These are phyloP conservation scores for Apodemus speciosus DNA, from an alignment of 2,113 vertebrate genomes.

Conservation along the genomic window DNA sequence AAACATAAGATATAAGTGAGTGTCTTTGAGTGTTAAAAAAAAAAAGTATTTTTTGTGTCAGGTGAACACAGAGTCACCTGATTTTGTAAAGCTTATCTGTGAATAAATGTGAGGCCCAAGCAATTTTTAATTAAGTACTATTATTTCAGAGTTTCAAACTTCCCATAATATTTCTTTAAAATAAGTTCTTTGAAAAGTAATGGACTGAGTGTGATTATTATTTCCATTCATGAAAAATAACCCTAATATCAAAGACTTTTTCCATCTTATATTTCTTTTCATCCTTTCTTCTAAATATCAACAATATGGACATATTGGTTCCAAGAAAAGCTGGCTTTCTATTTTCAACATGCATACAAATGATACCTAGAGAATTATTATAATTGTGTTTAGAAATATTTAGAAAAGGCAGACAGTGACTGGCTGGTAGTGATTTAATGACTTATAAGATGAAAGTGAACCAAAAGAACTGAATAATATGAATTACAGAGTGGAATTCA, in stretches of 20 bases:
- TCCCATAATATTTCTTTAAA: background rate
- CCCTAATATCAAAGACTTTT: conserved; percentile 43
- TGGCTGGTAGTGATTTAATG: conserved; percentile 80
- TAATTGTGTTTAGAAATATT: conserved; percentile 73
- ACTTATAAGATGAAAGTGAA: conserved; percentile 82
- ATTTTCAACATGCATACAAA: conserved; percentile 68
- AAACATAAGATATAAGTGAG: background rate
- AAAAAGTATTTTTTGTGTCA: conserved; percentile 13
- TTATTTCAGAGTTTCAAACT: background rate
- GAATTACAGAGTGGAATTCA: conserved; percentile 73
- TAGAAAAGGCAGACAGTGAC: conserved; percentile 66
- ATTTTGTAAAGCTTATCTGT: conserved; percentile 12
- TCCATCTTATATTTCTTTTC: conserved; percentile 69
- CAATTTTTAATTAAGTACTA: background rate
- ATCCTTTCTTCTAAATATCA: conserved; percentile 56
- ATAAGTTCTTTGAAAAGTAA: background rate
- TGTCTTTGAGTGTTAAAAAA: background rate
- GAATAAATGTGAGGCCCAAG: background rate
- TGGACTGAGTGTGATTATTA: background rate
- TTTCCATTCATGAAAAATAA: conserved; percentile 19
- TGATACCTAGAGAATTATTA: conserved; percentile 71
- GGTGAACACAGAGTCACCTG: background rate
- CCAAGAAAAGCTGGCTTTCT: conserved; percentile 54
- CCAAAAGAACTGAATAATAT: conserved; percentile 77
- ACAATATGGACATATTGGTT: conserved; percentile 62